A percentile compares a stretch with the other conserved stretches of the same genome.
phyloP scores from a whole-genome alignment of 2,888 invertebrate genomes.

The Cerastoderma edule region DNA sequence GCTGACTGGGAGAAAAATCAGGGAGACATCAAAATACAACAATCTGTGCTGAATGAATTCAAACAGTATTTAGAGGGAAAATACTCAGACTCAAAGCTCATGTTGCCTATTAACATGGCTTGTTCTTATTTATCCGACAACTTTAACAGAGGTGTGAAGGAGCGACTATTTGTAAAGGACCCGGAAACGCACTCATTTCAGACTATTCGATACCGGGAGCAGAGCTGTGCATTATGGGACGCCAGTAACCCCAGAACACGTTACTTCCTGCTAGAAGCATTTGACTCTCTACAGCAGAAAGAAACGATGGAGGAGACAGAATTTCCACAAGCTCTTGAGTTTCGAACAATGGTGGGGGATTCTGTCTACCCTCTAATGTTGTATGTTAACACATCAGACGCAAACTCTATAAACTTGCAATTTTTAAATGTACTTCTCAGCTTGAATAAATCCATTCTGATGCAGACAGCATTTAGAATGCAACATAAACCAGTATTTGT shows the following conservation, averaged over 20 bases:
- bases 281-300: slow-evolving; percentile 42
- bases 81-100: slow-evolving; percentile 54
- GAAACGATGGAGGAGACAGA: slow-evolving; percentile 37
- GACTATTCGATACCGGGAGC: slow-evolving; percentile 87
- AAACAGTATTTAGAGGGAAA: slow-evolving; percentile 42
- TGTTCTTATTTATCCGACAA: slow-evolving; percentile 84
- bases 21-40: slow-evolving; percentile 87
- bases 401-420: slow-evolving; percentile 46
- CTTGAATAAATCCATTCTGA: slow-evolving; percentile 49
- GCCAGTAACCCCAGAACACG: slow-evolving; percentile 88
- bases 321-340: slow-evolving; percentile 58
- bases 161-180: slow-evolving; percentile 62
- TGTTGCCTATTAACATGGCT: slow-evolving; percentile 60
- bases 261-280: slow-evolving; percentile 41
- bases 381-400: slow-evolving; percentile 71
- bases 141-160: slow-evolving; percentile 90
- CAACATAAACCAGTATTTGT: slow-evolving; percentile 92
- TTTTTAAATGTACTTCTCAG: slow-evolving; percentile 54
- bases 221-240: slow-evolving; percentile 91
- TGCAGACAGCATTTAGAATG: slow-evolving; percentile 82
- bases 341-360: slow-evolving; percentile 45
- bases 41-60: slow-evolving; percentile 36
- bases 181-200: slow-evolving; percentile 83
- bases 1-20: slow-evolving; percentile 93
- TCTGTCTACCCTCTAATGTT: slow-evolving; percentile 37